Percentiles rank a stretch among this genome's conserved stretches.
These are phyloP conservation scores for Platypus cylindrus DNA, from an alignment of 2,888 invertebrate species.

Conservation along the genomic window DNA sequence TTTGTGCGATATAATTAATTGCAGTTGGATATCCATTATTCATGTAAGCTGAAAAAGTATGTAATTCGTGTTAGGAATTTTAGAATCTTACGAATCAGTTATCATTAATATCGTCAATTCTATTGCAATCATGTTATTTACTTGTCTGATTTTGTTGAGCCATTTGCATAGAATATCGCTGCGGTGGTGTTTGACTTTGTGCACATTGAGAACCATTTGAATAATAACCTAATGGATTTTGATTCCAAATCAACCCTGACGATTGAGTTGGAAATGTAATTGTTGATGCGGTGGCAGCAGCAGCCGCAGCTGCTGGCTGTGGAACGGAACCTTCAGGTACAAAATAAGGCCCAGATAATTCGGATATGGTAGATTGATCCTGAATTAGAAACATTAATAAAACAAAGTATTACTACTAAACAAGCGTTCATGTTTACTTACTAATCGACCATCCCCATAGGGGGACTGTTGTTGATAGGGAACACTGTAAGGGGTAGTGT, in stretches of 20 bases:
- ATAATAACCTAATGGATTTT: constrained; percentile 26
- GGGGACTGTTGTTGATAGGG: constrained; percentile 28
- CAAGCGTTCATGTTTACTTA: constrained; percentile 16
- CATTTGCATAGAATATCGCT: constrained; percentile 20
- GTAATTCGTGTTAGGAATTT: background rate
- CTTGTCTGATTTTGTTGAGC: constrained; percentile 18
- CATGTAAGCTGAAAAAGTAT: constrained; percentile 19
- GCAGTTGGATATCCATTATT: constrained; percentile 13
- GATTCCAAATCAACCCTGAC: constrained; percentile 25
- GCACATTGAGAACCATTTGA: constrained; percentile 21
- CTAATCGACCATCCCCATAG: constrained; percentile 31
- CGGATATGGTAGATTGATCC: constrained; percentile 24
- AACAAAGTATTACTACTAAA: background rate
- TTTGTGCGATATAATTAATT: constrained; percentile 12
- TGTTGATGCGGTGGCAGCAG: constrained; percentile 11
- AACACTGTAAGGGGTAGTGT: constrained; percentile 27
- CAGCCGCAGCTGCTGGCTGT: constrained; percentile 11
- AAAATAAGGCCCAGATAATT: constrained; percentile 27
- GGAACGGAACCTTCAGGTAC: constrained; percentile 18
- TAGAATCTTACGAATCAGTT: background rate
- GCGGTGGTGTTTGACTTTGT: constrained; percentile 20
- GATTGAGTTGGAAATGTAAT: constrained; percentile 19
- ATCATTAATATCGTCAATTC: background rate
- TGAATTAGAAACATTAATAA: constrained; percentile 15
- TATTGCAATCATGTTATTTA: constrained; percentile 5